Base-by-base conservation (phyloP, 2,113 vertebrate species). In the Atlantisia rogersi region DNA sequence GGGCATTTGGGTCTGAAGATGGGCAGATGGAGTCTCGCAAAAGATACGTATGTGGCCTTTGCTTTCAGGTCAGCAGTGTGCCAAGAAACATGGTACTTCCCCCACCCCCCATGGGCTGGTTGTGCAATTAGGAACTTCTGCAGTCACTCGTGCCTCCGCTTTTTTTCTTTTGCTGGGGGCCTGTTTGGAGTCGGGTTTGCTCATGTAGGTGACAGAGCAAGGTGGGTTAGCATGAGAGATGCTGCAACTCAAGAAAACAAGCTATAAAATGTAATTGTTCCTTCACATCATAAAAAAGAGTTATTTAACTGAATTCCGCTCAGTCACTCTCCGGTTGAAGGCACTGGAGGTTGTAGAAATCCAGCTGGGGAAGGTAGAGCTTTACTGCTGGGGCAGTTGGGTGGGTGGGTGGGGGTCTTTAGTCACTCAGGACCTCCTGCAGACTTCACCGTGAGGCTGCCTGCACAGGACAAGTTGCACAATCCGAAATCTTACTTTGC, bases 361-460 rank as follows among this genome's bases (percentile, higher is more conserved):
- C 46, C 18, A 48, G 3, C 31, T 29, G 37, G 84, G 74, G 67
- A 87, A 39, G 1, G 0, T 12, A n/a, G 44, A 73, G n/a, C 20
- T 91, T 82, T 62, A 59, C 28, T 1, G 3, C 35, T 0, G 1
- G 25, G 17, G 8, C 32, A 53, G 1, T 14, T 48, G 46, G 17
- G 9, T 65, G 55, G 35, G 35, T 35, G 35, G 21, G 25, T 76
- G 64, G 37, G 65, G 40, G 15, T 58, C 62, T 81, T 68, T 3
- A 55, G 40, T 79, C 35, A 68, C 0, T 0, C 16, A 59, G 40
- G 35, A 40, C 17, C 22, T 77, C 1, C 0, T 63, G 37, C 5
- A 3, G 32, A 31, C 40, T 86, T 18, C 15, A 31, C 46, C 19
- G 2, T 58, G 52, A 48, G 39, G 20, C 65, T 79, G n/a, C 32